Percentiles rank a stretch among this genome's conserved stretches.
Evolutionary conservation across 2,888 invertebrate genomes (phyloP).

Genomic region (Drosophila testacea): DNA sequence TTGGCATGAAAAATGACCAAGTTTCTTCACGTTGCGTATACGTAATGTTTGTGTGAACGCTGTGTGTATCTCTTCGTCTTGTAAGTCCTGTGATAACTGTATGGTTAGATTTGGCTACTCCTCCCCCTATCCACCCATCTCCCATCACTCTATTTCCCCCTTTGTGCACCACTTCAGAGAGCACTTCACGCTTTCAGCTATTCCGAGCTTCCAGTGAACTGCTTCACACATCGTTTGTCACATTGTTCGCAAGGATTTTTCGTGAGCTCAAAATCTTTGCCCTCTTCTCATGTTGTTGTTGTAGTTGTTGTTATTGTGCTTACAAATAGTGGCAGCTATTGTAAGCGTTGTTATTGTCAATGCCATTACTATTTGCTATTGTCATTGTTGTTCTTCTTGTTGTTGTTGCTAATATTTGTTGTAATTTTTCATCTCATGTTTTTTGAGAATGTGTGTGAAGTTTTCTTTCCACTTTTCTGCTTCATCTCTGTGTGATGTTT

Average conservation of each 20-base stretch:
- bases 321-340: constrained; percentile 57
- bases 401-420: constrained; percentile 69
- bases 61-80: constrained; percentile 32
- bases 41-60: constrained; percentile 52
- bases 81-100: constrained; percentile 66
- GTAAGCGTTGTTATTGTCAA: constrained; percentile 58
- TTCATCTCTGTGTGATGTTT: constrained; percentile 39
- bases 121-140: not conserved
- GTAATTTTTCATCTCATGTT: constrained; percentile 75
- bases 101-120: constrained; percentile 61
- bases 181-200: constrained; percentile 64
- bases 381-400: constrained; percentile 43
- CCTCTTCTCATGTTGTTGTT: constrained; percentile 24
- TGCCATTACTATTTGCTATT: constrained; percentile 75
- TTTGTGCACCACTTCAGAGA: constrained; percentile 35
- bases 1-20: constrained; percentile 77
- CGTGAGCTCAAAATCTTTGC: constrained; percentile 58
- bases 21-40: constrained; percentile 65
- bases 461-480: constrained; percentile 27
- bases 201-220: constrained; percentile 51
- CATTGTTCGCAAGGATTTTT: constrained; percentile 70
- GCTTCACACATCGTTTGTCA: constrained; percentile 79
- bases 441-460: constrained; percentile 18
- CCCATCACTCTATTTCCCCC: not conserved
- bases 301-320: constrained; percentile 36